Base-by-base conservation (phyloP, 2,888 invertebrate species). In the Cenopis cana region DNA sequence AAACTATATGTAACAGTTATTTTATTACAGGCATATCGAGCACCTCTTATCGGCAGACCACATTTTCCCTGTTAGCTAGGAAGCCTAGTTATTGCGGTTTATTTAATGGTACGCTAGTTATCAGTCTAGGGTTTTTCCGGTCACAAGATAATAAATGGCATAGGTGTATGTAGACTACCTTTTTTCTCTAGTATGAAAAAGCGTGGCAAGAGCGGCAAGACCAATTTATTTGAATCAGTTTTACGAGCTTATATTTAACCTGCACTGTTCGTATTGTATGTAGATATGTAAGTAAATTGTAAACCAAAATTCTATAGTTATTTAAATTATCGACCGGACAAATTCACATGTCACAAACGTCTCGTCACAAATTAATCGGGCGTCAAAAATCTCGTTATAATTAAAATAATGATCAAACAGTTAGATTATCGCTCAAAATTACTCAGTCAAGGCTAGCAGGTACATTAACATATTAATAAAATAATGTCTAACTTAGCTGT, bases 351-450 rank as follows among this genome's bases (percentile, higher is more conserved):
- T 66, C 66, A 56, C 46, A 59, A n/a, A n/a, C 36, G 65, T 70
- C 71, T 54, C 36, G 69, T 62, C 62, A 62, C 24, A 46, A 46
- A 46, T 67, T 67, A 67, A 69, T 71, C 66, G 20, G 49, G 66
- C 71, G 71, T 61, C 55, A 64, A 66, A 17, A 60, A 61, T 71
- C 71, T 67, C 18, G 60, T 38, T 66, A 61, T 71, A 71, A 71
- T 71, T 69, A 56, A 50, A 69, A 18, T 67, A 71, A 71, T 67
- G 71, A 67, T 67, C 67, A 54, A 29, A 67, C 55, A 49, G 20
- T 69, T 62, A 67, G 60, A 71, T 71, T 70, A 71, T 49, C 71
- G 54, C 18, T 60, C 65, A 62, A 67, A 67, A 67, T 71, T 71
- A 67, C 61, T 55, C 46, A 66, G 55, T 67, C 71, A 67, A 71